Evolutionary conservation across 1,140 invertebrate genomes (phyloP).

Genomic region (Rhagoletis pomonella): DNA sequence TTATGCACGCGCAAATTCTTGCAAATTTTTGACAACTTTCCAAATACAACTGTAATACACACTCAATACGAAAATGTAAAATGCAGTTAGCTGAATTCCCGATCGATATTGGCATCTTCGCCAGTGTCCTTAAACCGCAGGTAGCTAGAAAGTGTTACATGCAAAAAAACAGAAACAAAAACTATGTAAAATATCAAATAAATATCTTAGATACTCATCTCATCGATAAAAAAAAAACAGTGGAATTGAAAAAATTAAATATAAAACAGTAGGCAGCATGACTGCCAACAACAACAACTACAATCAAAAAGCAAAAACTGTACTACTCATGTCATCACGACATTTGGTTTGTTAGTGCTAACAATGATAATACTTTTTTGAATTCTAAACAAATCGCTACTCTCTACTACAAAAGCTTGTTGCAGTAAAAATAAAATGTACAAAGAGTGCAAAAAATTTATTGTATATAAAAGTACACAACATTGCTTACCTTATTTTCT

Average conservation of each 20-base stretch:
- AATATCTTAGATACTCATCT: conserved; percentile 49
- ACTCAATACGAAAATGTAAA: conserved; percentile 44
- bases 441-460: background rate
- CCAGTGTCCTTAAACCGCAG: conserved; percentile 72
- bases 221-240: conserved; percentile 38
- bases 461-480: conserved; percentile 45
- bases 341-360: conserved; percentile 40
- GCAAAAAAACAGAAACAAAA: conserved; percentile 54
- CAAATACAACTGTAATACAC: conserved; percentile 34
- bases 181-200: conserved; percentile 55
- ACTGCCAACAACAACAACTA: background rate
- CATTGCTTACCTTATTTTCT: conserved; percentile 23
- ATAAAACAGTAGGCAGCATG: background rate
- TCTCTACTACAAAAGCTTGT: conserved; percentile 23
- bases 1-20: conserved; percentile 8
- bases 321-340: conserved; percentile 39
- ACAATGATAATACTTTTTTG: background rate
- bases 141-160: conserved; percentile 63
- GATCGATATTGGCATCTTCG: conserved; percentile 74
- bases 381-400: background rate
- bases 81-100: conserved; percentile 71
- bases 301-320: background rate
- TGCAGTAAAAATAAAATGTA: background rate
- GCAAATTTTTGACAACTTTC: conserved; percentile 27
- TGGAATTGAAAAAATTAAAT: conserved; percentile 29